A percentile compares a stretch with the other conserved stretches of the same genome.
These are phyloP conservation scores for Drosophila baimaii DNA, from an alignment of 1,140 invertebrate genomes.

Conservation along the genomic window DNA sequence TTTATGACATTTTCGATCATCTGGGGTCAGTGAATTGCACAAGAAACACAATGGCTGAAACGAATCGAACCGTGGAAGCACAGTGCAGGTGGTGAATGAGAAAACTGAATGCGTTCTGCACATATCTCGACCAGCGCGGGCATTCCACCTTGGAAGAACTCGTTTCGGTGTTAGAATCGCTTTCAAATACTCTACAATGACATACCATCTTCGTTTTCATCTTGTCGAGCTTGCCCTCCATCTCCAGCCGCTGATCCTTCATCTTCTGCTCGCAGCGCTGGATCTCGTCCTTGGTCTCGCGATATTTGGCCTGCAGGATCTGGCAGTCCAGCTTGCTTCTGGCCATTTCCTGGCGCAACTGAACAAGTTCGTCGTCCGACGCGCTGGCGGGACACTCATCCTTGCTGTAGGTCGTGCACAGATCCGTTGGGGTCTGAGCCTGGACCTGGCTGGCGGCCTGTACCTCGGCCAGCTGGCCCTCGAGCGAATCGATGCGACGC, in stretches of 20 bases:
- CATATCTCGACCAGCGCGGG: slow-evolving; percentile 7
- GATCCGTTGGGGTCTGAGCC: background rate
- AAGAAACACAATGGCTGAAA: background rate
- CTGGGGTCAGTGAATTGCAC: background rate
- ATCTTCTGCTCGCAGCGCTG: slow-evolving; percentile 73
- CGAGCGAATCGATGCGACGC: background rate
- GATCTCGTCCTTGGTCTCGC: slow-evolving; percentile 67
- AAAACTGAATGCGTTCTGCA: slow-evolving; percentile 1
- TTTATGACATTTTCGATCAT: background rate
- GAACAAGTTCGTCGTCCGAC: background rate
- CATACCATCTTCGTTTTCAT: slow-evolving; percentile 90
- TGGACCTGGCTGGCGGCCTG: background rate
- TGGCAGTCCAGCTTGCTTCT: slow-evolving; percentile 61
- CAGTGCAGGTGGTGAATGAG: background rate
- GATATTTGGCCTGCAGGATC: slow-evolving; percentile 72
- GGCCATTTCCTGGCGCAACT: slow-evolving; percentile 4
- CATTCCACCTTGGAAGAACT: slow-evolving; percentile 4
- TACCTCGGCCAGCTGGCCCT: slow-evolving; percentile 1
- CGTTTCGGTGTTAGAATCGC: background rate
- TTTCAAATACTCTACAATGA: slow-evolving; percentile 49
- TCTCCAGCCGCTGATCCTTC: slow-evolving; percentile 86
- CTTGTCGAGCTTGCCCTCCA: slow-evolving; percentile 88
- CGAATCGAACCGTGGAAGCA: slow-evolving; percentile 5
- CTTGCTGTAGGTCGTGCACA: slow-evolving; percentile 16
- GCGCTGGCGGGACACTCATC: background rate